phyloP scores from a whole-genome alignment of 2,888 invertebrate species.

The Diarsia mendica region DNA sequence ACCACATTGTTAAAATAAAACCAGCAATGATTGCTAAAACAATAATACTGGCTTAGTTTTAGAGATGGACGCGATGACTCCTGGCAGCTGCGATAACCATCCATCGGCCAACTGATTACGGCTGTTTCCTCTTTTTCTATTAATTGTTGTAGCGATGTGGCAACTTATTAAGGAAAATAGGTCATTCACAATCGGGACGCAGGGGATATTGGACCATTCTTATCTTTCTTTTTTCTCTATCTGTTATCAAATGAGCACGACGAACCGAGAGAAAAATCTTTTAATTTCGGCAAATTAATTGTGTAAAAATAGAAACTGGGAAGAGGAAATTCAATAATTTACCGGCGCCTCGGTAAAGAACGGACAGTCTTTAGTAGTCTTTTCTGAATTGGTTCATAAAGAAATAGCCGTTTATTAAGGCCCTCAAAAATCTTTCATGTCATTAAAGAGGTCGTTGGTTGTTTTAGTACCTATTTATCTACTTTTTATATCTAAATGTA shows the following conservation, averaged over 20 bases:
- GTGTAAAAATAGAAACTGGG: conserved; percentile 4
- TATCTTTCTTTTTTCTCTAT: not conserved
- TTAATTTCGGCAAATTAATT: conserved; percentile 27
- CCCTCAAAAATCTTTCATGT: not conserved
- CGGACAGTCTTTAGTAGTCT: conserved; percentile 21
- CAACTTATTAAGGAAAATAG: conserved; percentile 9
- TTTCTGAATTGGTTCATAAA: conserved; percentile 19
- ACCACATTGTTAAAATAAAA: not conserved
- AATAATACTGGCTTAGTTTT: not conserved
- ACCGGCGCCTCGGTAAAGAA: not conserved
- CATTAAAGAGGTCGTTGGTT: not conserved
- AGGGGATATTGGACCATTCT: not conserved
- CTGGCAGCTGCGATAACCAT: not conserved
- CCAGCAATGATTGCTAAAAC: not conserved
- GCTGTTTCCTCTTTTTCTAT: not conserved
- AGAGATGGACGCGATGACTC: not conserved
- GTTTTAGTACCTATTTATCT: not conserved
- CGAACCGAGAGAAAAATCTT: conserved; percentile 5
- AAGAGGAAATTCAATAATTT: conserved; percentile 33
- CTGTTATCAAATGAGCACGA: not conserved
- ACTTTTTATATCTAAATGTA: too few relatives aligned
- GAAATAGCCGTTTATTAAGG: conserved; percentile 5
- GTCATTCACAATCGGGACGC: not conserved
- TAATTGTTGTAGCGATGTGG: conserved; percentile 15
- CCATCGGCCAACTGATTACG: not conserved